Percentiles rank a stretch among this genome's conserved stretches.
Evolutionary conservation across 2,113 vertebrate species (phyloP).

Genomic region (Ophiodon elongatus): DNA sequence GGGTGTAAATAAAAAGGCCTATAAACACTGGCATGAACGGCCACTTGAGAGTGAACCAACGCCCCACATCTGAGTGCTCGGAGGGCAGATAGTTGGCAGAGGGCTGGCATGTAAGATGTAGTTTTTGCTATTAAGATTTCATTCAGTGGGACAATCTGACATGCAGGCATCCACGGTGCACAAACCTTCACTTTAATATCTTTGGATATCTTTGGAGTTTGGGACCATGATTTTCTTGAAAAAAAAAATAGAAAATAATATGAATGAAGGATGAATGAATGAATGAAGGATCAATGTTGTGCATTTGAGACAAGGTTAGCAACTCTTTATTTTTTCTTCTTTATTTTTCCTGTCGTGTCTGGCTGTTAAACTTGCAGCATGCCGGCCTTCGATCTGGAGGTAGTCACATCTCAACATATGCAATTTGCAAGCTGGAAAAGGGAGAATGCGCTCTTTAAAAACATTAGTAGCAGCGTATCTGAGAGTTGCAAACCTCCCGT

Average conservation of each 20-base stretch:
- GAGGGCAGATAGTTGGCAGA: conserved; percentile 53
- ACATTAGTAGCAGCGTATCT: conserved; percentile 2
- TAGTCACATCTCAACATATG: neutral
- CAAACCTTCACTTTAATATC: neutral
- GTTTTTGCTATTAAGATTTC: conserved; percentile 46
- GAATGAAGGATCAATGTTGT: neutral
- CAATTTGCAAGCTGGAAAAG: neutral
- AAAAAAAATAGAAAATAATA: neutral
- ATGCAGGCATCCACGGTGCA: neutral
- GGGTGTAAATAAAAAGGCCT: conserved; percentile 60
- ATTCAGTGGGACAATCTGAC: neutral
- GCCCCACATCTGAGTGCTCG: conserved; percentile 42
- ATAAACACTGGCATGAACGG: conserved; percentile 71
- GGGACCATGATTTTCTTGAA: neutral
- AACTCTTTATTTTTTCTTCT: too few species aligned
- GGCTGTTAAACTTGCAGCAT: conserved; percentile 27
- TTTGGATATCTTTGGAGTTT: too few species aligned
- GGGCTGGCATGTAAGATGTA: conserved; percentile 36
- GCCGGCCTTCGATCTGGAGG: neutral
- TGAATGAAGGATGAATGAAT: neutral
- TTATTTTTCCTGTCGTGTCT: conserved; percentile 72
- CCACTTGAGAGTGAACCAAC: conserved; percentile 69
- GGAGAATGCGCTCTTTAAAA: neutral
- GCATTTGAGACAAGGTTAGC: conserved; percentile 48
- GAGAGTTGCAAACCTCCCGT: conserved; percentile 22